These are phyloP conservation scores for Scyliorhinus canicula DNA, from an alignment of 2,797 vertebrate genomes.

Conservation along the genomic window DNA sequence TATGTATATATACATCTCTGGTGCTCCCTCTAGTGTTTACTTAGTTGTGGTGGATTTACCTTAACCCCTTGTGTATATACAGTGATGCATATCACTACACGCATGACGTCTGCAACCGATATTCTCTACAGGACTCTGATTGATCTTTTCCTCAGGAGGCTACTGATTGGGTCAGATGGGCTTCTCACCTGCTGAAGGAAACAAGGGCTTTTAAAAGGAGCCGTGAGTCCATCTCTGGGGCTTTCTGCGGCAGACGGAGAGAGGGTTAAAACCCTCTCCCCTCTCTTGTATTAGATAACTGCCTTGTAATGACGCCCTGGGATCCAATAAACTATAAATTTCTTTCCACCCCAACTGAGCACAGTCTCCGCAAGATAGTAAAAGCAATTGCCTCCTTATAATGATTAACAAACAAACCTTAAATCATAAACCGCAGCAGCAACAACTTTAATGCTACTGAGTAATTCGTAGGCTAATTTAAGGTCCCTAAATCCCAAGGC, in stretches of 20 bases:
- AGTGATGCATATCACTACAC: no score
- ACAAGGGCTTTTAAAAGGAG: not conserved
- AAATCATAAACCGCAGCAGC: not conserved
- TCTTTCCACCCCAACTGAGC: not conserved
- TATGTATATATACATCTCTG: no score
- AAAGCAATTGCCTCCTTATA: conserved; percentile 17
- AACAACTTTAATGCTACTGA: not conserved
- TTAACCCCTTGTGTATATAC: no score
- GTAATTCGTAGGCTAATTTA: conserved; percentile 10
- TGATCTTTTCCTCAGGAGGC: not conserved
- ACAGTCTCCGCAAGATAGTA: not conserved
- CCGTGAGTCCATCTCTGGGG: not conserved
- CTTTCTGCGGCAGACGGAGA: not conserved
- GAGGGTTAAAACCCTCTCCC: not conserved
- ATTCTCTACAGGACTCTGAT: not conserved
- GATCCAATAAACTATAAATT: not conserved
- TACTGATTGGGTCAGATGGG: not conserved
- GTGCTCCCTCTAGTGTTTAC: no score
- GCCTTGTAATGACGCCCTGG: conserved; percentile 2
- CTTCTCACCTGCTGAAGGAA: not conserved
- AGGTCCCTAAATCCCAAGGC: not conserved
- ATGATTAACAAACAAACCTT: conserved; percentile 23
- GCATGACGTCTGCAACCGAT: no score
- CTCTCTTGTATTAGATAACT: not conserved
- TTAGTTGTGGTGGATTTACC: no score